Evolutionary conservation across 2,113 vertebrate genomes (phyloP).

Genomic region (Hippocampus mohnikei): DNA sequence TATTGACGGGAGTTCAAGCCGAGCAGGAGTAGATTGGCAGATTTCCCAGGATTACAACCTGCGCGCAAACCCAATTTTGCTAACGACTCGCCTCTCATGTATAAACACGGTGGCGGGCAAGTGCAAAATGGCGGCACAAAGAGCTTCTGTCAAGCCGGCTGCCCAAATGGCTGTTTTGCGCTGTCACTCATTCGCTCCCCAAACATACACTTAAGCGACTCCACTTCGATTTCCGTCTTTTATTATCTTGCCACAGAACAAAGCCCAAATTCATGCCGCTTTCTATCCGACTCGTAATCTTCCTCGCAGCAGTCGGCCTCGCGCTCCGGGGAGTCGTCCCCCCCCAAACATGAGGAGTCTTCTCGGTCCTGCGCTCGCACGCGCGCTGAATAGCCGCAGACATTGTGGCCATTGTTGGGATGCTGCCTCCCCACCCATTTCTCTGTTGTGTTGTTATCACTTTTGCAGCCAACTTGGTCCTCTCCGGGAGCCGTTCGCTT

Average conservation of each 20-base stretch:
- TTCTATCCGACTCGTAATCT: slow-evolving; percentile 64
- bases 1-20: neutral
- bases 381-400: slow-evolving; percentile 60
- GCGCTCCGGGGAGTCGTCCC: slow-evolving; percentile 58
- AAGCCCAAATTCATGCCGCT: slow-evolving; percentile 63
- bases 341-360: slow-evolving; percentile 9
- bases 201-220: slow-evolving; percentile 62
- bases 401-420: slow-evolving; percentile 58
- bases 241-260: slow-evolving; percentile 60
- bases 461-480: slow-evolving; percentile 60
- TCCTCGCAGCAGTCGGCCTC: slow-evolving; percentile 55
- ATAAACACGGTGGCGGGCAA: slow-evolving; percentile 40
- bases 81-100: slow-evolving; percentile 33
- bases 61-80: slow-evolving; percentile 30
- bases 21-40: neutral
- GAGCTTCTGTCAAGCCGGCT: slow-evolving; percentile 44
- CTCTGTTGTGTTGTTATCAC: slow-evolving; percentile 61
- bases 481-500: slow-evolving; percentile 7
- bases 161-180: slow-evolving; percentile 64
- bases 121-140: slow-evolving; percentile 38
- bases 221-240: slow-evolving; percentile 59
- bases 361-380: neutral
- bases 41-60: slow-evolving; percentile 11
- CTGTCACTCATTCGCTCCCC: slow-evolving; percentile 61
- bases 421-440: slow-evolving; percentile 53